These are phyloP conservation scores for Mirza zaza DNA, from an alignment of 2,113 vertebrate genomes.

Conservation along the genomic window DNA sequence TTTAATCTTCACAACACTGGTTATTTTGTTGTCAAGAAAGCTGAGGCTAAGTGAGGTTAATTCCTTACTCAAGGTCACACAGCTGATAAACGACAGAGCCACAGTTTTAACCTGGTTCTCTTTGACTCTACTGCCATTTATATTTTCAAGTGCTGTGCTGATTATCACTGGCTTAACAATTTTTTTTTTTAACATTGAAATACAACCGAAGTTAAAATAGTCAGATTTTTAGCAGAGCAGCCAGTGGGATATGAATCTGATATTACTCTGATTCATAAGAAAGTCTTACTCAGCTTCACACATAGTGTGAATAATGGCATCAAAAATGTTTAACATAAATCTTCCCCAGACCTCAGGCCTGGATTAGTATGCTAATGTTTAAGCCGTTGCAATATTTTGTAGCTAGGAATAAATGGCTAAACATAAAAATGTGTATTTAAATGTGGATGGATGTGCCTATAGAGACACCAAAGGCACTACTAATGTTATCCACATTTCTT, in stretches of 20 bases:
- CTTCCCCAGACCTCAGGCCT: slow-evolving; percentile 59
- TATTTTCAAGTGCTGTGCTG: neutral
- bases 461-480: slow-evolving; percentile 60
- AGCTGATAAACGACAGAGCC: neutral
- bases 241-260: slow-evolving; percentile 33
- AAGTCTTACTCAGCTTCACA: slow-evolving; percentile 69
- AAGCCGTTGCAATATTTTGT: slow-evolving; percentile 70
- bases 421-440: slow-evolving; percentile 76
- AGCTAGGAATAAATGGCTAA: slow-evolving; percentile 73
- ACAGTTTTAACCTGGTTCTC: neutral
- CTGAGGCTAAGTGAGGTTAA: neutral
- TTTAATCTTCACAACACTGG: neutral
- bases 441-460: slow-evolving; percentile 66
- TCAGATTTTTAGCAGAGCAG: slow-evolving; percentile 48
- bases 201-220: slow-evolving; percentile 35
- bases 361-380: slow-evolving; percentile 76
- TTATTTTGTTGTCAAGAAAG: neutral
- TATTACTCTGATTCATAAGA: slow-evolving; percentile 56
- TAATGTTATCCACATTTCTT: slow-evolving; percentile 59
- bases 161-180: slow-evolving; percentile 36
- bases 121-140: neutral
- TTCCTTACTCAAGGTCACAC: slow-evolving; percentile 7
- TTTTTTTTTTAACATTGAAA: neutral
- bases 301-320: slow-evolving; percentile 69
- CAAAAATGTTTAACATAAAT: slow-evolving; percentile 76